Base-by-base conservation (phyloP, 1,140 invertebrate species). In the Scaptomyza montana region DNA sequence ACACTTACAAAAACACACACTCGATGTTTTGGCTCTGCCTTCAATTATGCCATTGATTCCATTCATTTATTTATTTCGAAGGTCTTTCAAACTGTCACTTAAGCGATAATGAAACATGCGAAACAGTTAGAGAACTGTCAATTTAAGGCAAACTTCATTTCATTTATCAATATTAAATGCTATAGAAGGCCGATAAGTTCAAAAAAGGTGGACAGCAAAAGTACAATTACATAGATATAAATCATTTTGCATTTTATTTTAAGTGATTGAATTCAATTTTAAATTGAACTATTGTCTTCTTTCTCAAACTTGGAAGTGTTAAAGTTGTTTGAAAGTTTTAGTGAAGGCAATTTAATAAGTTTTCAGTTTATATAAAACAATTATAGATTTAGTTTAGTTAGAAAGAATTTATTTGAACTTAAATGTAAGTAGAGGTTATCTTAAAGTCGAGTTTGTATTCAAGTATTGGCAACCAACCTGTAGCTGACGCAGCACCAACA, bases 41-140 rank as follows among this genome's bases (percentile, higher is more conserved):
- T 30, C 30, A 33, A 0, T 33, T 33, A 33, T 33, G 30, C 8
- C 33, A 36, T 36, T 36, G 33, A 36, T 36, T 36, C 33, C 46
- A 50, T 47, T 74, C 25, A 50, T 43, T 49, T 56, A 43, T 69
- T 73, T 13, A 62, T 65, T 70, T 33, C 7, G 8, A 25, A 46
- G 47, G 63, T 13, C 51, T 56, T 43, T 78, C 73, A 77, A 68
- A 50, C 47, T 84, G 80, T 85, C 80, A 85, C 56, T 69, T 85
- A 33, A 39, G 9, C 45, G 28, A 64, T 65, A 41, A 55, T 39
- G 33, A 55, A 59, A 47, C 7, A 46, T 70, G 70, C 60, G 68
- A 36, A 36, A 30, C 30, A 53, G 61, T 61, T 62, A 47, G 9
- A 51, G 28, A 39, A 64, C 21, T 63, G 53, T 51, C 41, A 39